These are phyloP conservation scores for Bryconaethiops microstoma DNA, from an alignment of 2,797 vertebrate species.

Conservation along the genomic window DNA sequence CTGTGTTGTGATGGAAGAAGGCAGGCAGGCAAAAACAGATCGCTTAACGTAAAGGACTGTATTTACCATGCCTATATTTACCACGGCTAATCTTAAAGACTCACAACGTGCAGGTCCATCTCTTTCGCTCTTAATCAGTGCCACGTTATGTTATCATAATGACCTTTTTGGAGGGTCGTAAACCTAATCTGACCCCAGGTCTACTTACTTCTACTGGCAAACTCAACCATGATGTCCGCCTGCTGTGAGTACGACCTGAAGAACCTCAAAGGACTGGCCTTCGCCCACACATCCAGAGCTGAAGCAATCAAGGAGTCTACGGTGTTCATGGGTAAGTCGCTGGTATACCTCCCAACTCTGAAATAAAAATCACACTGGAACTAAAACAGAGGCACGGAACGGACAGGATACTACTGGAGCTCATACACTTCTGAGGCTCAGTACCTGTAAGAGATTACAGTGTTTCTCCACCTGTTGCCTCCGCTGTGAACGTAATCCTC, in stretches of 20 bases:
- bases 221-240: constrained; percentile 76
- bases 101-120: neutral
- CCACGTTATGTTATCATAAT: neutral
- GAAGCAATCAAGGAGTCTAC: constrained; percentile 74
- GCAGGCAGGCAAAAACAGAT: neutral
- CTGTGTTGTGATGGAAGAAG: constrained; percentile 57
- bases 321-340: constrained; percentile 69
- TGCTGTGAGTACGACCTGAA: constrained; percentile 63
- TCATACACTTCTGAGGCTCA: neutral
- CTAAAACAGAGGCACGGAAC: neutral
- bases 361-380: neutral
- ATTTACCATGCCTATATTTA: neutral
- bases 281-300: constrained; percentile 72
- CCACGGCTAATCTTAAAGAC: neutral
- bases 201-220: constrained; percentile 71
- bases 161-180: neutral
- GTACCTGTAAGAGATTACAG: constrained; percentile 77
- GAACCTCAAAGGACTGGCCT: constrained; percentile 72
- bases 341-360: constrained; percentile 72
- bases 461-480: constrained; percentile 75
- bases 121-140: neutral
- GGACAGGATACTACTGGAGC: neutral
- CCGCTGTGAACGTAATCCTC: constrained; percentile 71
- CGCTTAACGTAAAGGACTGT: neutral
- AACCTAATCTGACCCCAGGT: neutral